Evolutionary conservation across 2,797 vertebrate genomes (phyloP).

Genomic region (Poeciliopsis presidionis): DNA sequence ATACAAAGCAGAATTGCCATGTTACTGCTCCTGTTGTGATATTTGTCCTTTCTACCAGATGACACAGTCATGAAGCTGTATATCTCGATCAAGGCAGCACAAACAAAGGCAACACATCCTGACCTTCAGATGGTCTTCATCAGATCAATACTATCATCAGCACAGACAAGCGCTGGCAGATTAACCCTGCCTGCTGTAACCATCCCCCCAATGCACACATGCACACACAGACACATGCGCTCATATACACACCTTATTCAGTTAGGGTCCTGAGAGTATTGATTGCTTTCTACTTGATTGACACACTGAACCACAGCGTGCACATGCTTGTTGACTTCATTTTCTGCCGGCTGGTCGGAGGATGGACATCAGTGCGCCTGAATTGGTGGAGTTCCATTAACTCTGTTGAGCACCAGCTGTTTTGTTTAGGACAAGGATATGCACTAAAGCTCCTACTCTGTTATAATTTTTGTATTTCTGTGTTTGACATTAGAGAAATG

Average conservation of each 20-base stretch:
- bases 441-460: background rate
- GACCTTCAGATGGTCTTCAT: constrained; percentile 78
- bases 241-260: constrained; percentile 40
- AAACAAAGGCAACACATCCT: constrained; percentile 71
- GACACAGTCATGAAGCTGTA: constrained; percentile 30
- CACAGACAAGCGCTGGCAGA: constrained; percentile 71
- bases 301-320: constrained; percentile 55
- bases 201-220: constrained; percentile 29
- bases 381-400: constrained; percentile 21
- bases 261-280: constrained; percentile 49
- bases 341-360: constrained; percentile 51
- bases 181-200: constrained; percentile 66
- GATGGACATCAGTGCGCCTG: constrained; percentile 14
- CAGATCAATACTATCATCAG: constrained; percentile 80
- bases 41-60: constrained; percentile 38
- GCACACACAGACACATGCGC: constrained; percentile 9
- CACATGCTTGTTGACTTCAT: constrained; percentile 65
- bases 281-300: constrained; percentile 66
- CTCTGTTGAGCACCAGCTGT: background rate
- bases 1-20: constrained; percentile 8
- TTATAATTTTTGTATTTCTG: constrained; percentile 18
- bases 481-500: constrained; percentile 56
- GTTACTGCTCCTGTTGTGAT: constrained; percentile 6
- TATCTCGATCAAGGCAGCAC: constrained; percentile 54
- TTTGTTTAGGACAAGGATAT: background rate